phyloP scores from a whole-genome alignment of 2,888 invertebrate genomes.

The Empis stercorea region DNA sequence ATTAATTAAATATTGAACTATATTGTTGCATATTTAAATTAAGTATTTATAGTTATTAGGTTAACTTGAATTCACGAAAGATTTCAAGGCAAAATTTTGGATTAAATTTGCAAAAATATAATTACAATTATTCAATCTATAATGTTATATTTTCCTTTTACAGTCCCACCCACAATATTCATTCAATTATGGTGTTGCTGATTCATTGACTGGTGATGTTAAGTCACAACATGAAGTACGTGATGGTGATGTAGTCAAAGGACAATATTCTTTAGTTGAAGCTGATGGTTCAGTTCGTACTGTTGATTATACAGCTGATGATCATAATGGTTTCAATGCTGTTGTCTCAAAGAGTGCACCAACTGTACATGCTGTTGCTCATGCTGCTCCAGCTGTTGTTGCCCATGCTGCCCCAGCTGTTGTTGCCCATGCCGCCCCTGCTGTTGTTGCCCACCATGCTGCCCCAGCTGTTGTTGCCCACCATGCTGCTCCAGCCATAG shows the following conservation, averaged over 20 bases:
- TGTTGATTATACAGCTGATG: conserved; percentile 37
- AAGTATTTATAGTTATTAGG: too few species aligned
- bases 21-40: too few species aligned
- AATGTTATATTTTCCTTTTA: conserved; percentile 1
- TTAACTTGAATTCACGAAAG: too few species aligned
- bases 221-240: conserved; percentile 37
- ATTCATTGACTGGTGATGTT: conserved; percentile 35
- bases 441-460: conserved; percentile 17
- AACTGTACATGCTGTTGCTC: conserved; percentile 23
- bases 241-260: conserved; percentile 37
- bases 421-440: conserved; percentile 13
- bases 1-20: too few species aligned
- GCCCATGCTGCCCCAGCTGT: conserved; percentile 11
- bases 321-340: conserved; percentile 37
- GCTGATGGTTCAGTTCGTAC: conserved; percentile 38
- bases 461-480: conserved; percentile 18
- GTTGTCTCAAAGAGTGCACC: conserved; percentile 35
- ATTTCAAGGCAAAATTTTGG: too few species aligned
- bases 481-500: conserved; percentile 22
- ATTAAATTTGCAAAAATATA: too few species aligned
- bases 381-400: conserved; percentile 24
- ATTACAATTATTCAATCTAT: too few species aligned
- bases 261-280: conserved; percentile 37
- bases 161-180: conserved; percentile 36
- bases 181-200: conserved; percentile 36